phyloP scores from a whole-genome alignment of 2,888 invertebrate genomes.

The Heliconius erato region DNA sequence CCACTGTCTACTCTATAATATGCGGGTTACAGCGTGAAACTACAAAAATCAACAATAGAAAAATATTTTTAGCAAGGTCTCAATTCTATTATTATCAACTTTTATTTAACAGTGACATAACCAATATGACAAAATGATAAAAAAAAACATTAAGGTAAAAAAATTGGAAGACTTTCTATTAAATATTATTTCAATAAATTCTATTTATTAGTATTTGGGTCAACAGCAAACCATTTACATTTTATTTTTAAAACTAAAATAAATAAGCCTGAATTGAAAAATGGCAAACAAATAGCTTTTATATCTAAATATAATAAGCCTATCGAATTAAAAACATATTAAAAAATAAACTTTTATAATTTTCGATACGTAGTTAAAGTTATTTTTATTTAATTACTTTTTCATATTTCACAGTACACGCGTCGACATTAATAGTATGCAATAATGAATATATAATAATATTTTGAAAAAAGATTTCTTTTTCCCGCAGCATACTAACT shows the following conservation, averaged over 20 bases:
- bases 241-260: slow-evolving; percentile 4
- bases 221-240: background rate
- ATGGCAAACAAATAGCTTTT: background rate
- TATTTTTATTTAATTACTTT: background rate
- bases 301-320: background rate
- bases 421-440: too few species aligned
- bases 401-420: too few species aligned
- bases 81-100: background rate
- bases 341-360: background rate
- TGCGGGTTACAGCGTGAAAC: too few species aligned
- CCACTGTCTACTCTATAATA: too few species aligned
- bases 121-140: background rate
- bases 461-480: too few species aligned
- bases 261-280: background rate
- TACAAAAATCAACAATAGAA: too few species aligned
- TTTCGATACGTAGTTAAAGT: background rate
- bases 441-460: too few species aligned
- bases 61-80: too few species aligned
- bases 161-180: background rate
- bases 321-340: background rate
- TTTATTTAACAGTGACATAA: background rate
- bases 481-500: too few species aligned
- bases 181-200: slow-evolving; percentile 6
- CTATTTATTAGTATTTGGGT: background rate
- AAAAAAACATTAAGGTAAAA: background rate